Percentiles rank a stretch among this genome's conserved stretches.
Conservation (phyloP, 2,113 vertebrate species). For the mouse (Mus musculus) region GRCm39 chr4:143076501-143077000, state of each 20-base stretch:
- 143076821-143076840: slow-evolving; percentile 89
- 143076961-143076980: slow-evolving; percentile 97
- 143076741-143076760: slow-evolving; percentile 74
- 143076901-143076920: slow-evolving; percentile 95
- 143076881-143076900: slow-evolving; percentile 92
- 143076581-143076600: slow-evolving; percentile 76
- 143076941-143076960: slow-evolving; percentile 94
- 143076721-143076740: slow-evolving; percentile 60
- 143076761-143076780: neutral
- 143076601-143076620: slow-evolving; percentile 66
- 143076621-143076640: neutral
- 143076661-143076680: slow-evolving; percentile 72
- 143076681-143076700: slow-evolving; percentile 79
- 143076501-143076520: slow-evolving; percentile 74
- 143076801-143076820: slow-evolving; percentile 79
- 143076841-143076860: slow-evolving; percentile 94
- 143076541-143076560: neutral
- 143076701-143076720: slow-evolving; percentile 36
- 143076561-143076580: slow-evolving; percentile 61
- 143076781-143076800: slow-evolving; percentile 60
- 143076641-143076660: slow-evolving; percentile 66
- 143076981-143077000: slow-evolving; percentile 96
- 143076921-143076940: slow-evolving; percentile 94
- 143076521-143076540: slow-evolving; percentile 80
- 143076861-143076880: slow-evolving; percentile 94